phyloP scores from a whole-genome alignment of 2,888 invertebrate species.

The Melipona beecheii region DNA sequence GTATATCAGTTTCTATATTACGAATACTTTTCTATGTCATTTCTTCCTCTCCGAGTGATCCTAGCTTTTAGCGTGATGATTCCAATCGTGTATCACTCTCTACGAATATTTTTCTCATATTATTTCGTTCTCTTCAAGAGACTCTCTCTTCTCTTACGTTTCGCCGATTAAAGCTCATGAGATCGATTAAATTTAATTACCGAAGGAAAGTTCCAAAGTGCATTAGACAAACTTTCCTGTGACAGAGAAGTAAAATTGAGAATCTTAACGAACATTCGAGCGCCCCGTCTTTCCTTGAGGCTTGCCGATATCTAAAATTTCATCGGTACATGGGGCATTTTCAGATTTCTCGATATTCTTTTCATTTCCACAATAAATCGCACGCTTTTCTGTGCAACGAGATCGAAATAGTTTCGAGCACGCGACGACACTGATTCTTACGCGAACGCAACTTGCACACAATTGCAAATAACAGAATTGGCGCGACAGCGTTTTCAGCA shows the following conservation, averaged over 20 bases:
- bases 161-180: not conserved
- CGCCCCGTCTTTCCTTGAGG: not conserved
- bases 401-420: no score
- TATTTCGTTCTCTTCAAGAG: no score
- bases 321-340: not conserved
- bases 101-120: no score
- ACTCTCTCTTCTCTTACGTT: not conserved
- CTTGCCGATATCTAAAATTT: not conserved
- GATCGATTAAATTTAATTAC: not conserved
- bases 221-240: not conserved
- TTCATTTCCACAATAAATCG: not conserved
- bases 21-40: no score
- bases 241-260: not conserved
- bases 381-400: not conserved
- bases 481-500: no score
- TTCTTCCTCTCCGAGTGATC: no score
- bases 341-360: not conserved
- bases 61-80: no score
- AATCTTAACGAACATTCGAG: not conserved
- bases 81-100: no score
- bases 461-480: not conserved
- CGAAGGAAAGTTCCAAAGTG: not conserved
- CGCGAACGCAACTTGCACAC: not conserved
- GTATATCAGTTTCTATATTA: no score
- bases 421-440: not conserved